Evolutionary conservation across 53 echinoderm and acorn worm species (phyloP), one percentile per base, ranked within the genome.

Genomic region (Zoroaster sp.): DNA sequence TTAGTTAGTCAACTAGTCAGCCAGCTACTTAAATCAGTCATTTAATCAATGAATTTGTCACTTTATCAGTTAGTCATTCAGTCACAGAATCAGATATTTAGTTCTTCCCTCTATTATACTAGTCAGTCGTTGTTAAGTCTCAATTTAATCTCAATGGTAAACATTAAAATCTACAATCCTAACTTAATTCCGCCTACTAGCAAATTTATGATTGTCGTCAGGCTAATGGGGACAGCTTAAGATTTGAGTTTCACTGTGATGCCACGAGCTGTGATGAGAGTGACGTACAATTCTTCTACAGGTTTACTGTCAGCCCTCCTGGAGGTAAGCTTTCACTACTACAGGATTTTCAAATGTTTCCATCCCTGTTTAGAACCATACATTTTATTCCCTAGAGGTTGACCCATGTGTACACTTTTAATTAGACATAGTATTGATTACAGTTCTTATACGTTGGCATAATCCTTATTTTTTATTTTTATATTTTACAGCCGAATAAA

Each of bases 181-280:
- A 1, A 5, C 17, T 53, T 42, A n/a, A 20, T 73, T 72, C 13
- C 40, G 33, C 78, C n/a, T n/a, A n/a, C n/a, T n/a, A 95, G 95
- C 74, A 79, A 59, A 92, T 96, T 25, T 94, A 94, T 25, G 78
- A 83, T 28, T 96, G 96, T 69, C 67, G 80, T 0, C 96, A 96
- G 70, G 96, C 96, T 3, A 83, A 87, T 42, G 94, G 77, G 15
- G 80, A 93, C 66, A 66, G 78, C 20, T 72, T 93, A 3, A 72
- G 28, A 9, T 89, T 93, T 33, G 93, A 94, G 90, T 96, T 96
- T 77, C 94, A 55, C 87, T 96, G 96, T 78, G 91, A 93, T 41
- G 87, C 94, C 4, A 88, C 90, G 28, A 91, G 96, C 35, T 96
- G 96, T 45, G 94, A 94, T 38, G 93, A 91, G 49, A 94, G 88